Evolutionary conservation across 2,888 invertebrate genomes (phyloP).

Genomic region (Xanthia togata): DNA sequence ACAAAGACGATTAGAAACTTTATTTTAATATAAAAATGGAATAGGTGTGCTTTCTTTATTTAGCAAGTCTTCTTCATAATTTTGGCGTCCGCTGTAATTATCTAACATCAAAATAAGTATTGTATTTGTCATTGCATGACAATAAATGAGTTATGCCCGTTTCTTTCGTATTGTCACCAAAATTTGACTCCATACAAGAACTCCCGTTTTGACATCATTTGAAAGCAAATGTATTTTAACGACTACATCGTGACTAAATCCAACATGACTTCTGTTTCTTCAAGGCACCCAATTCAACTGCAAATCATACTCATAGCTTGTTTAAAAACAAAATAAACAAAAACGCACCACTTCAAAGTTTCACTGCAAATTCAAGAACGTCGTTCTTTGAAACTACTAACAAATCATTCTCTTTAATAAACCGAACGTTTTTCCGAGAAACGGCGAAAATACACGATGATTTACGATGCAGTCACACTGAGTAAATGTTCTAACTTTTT

Average conservation of each 20-base stretch:
- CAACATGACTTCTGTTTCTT: background rate
- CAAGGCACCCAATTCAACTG: background rate
- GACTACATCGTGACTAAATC: background rate
- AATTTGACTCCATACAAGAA: background rate
- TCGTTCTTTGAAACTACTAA: slow-evolving; percentile 21
- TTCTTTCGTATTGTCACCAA: background rate
- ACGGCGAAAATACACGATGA: slow-evolving; percentile 46
- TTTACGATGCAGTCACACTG: slow-evolving; percentile 32
- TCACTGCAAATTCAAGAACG: background rate
- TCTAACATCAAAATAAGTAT: background rate
- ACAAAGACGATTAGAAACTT: no score
- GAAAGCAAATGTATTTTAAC: background rate
- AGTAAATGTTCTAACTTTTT: slow-evolving; percentile 21
- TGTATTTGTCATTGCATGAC: background rate
- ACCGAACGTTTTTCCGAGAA: slow-evolving; percentile 34
- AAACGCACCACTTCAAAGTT: slow-evolving; percentile 39
- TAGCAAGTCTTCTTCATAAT: background rate
- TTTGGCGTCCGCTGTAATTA: background rate
- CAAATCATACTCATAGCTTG: slow-evolving; percentile 9
- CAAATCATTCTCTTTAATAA: slow-evolving; percentile 46
- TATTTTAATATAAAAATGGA: no score
- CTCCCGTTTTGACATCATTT: background rate
- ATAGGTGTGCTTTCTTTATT: background rate
- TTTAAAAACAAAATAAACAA: slow-evolving; percentile 16
- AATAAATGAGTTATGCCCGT: background rate